Conservation (phyloP, 2,888 invertebrate genomes). For the Laothoe populi region DNA sequence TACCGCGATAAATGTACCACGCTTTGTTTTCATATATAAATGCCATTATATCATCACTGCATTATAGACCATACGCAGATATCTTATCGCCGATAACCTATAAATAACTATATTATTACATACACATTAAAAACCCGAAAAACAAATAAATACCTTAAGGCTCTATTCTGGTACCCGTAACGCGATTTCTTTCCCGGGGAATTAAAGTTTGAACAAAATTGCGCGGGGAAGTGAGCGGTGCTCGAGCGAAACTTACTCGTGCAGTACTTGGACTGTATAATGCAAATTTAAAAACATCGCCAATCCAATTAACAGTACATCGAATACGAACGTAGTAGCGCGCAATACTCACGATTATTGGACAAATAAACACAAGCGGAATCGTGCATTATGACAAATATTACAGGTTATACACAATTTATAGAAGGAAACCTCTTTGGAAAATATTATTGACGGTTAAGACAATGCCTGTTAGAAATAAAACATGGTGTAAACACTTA, state of each 20-base stretch:
- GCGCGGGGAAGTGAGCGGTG: not conserved
- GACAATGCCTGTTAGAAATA: not conserved
- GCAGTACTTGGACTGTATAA: not conserved
- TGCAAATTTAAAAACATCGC: not conserved
- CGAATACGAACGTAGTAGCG: not conserved
- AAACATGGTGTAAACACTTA: constrained; percentile 21
- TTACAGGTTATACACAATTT: not conserved
- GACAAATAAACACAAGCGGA: constrained; percentile 21
- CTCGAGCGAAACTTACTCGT: not conserved
- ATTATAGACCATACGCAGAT: not conserved
- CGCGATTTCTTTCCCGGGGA: constrained; percentile 5
- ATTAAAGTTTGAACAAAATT: constrained; percentile 4
- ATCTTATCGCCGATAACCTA: not conserved
- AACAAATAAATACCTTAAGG: not conserved
- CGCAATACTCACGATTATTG: constrained; percentile 11
- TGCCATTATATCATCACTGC: constrained; percentile 11
- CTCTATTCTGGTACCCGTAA: not conserved
- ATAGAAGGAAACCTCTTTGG: no score
- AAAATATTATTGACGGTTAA: not conserved
- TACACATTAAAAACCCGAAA: not conserved
- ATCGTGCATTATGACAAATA: constrained; percentile 8
- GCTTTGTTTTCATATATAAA: constrained; percentile 13
- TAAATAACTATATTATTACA: not conserved
- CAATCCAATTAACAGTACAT: constrained; percentile 14
- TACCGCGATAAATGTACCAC: constrained; percentile 1